A percentile compares a stretch with the other conserved stretches of the same genome.
Evolutionary conservation across 2,797 vertebrate species (phyloP).

Genomic region (Gymnoscopelus microlampas): DNA sequence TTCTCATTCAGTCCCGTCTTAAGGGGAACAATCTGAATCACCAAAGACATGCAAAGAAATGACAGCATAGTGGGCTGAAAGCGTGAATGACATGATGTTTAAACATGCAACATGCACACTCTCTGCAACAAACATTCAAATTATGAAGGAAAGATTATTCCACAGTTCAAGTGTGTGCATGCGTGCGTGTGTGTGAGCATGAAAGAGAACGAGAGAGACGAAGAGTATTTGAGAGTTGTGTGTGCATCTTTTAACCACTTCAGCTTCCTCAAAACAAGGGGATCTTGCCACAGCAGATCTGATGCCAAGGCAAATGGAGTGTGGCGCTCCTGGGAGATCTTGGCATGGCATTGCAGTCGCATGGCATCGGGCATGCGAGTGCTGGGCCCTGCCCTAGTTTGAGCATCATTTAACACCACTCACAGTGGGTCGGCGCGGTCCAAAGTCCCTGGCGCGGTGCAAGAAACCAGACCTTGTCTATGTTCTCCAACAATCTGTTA

Average conservation of each 20-base stretch:
- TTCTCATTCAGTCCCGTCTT: constrained; percentile 20
- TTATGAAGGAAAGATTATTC: background rate
- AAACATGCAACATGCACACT: background rate
- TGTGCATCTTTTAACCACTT: background rate
- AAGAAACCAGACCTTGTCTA: constrained; percentile 1
- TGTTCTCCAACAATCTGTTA: background rate
- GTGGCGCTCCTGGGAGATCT: constrained; percentile 11
- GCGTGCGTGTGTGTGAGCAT: background rate
- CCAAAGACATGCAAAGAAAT: constrained; percentile 14
- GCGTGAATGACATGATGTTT: background rate
- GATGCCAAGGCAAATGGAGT: constrained; percentile 33
- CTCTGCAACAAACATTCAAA: background rate
- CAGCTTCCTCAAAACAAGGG: background rate
- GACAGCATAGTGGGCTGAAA: constrained; percentile 4
- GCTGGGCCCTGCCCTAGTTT: constrained; percentile 5
- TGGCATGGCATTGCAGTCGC: constrained; percentile 4
- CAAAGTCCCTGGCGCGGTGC: constrained; percentile 14
- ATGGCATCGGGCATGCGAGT: background rate
- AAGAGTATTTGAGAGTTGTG: background rate
- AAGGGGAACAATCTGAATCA: constrained; percentile 27
- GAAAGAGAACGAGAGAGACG: background rate
- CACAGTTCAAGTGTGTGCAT: background rate
- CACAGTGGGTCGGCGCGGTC: constrained; percentile 4
- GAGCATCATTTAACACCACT: constrained; percentile 13
- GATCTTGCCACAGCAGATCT: background rate